Conservation (phyloP, 1,140 invertebrate species). For the Drosophila pruinosa region DNA sequence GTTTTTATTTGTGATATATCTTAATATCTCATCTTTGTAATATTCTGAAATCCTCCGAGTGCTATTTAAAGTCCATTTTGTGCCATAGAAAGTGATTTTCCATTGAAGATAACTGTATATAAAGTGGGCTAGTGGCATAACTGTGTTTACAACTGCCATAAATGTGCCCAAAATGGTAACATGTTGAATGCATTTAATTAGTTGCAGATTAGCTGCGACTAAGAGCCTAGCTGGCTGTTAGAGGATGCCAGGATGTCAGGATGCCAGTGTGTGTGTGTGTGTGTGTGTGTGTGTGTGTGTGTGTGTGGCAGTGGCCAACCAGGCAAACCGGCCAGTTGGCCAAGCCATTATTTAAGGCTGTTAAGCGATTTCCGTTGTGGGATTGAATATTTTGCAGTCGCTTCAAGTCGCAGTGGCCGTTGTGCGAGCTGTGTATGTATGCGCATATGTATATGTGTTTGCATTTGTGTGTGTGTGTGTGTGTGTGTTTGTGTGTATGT, state of each 20-base stretch:
- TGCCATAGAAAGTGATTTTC: too few relatives aligned
- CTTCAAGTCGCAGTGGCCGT: too few relatives aligned
- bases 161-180: constrained; percentile 30
- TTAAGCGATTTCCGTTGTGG: constrained; percentile 63
- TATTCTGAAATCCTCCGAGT: too few relatives aligned
- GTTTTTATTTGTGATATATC: too few relatives aligned
- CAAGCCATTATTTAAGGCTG: constrained; percentile 62
- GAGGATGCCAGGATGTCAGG: neutral
- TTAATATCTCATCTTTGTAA: too few relatives aligned
- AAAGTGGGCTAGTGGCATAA: neutral
- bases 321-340: neutral
- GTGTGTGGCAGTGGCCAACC: neutral
- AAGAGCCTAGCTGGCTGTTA: neutral
- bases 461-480: neutral
- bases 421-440: neutral
- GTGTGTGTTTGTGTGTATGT: constrained; percentile 1
- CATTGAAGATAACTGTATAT: too few relatives aligned
- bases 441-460: neutral
- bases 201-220: constrained; percentile 23
- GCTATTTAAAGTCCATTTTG: too few relatives aligned
- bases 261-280: neutral
- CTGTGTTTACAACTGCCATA: constrained; percentile 21
- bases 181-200: constrained; percentile 39
- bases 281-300: too few relatives aligned
- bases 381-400: constrained; percentile 62